Evolutionary conservation across 2,888 invertebrate species (phyloP), one percentile per base, ranked within the genome.

Genomic region (Caenorhabditis sulstoni): DNA sequence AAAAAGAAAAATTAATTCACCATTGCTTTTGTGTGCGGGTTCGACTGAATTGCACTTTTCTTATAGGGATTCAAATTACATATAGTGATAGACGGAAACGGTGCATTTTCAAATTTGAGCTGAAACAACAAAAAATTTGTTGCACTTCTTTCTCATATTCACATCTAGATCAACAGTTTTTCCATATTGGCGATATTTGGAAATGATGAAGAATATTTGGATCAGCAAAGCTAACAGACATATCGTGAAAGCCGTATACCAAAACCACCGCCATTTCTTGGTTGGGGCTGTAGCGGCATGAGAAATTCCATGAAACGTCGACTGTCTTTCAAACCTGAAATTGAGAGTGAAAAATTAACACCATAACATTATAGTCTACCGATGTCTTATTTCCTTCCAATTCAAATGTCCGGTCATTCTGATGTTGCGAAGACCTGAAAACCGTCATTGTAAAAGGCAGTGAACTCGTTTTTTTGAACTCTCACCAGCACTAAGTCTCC

Each of bases 21-120:
- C 84, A 87, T 88, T 39, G 86, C 84, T 71, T 83, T 87, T 5
- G 87, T 88, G 3, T 81, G 70, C 3, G 87, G 84, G 73, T 89
- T 90, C 29, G 82, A 59, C 44, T 86, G 79, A 47, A 89, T 84
- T 41, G 87, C 83, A 71, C 87, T 88, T 37, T 83, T 84, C 81
- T 90, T 90, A 70, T 88, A 90, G 0, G 90, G 90, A 83, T 90
- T 90, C 12, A 90, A 76, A 81, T 90, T 90, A 76, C 90, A 90
- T 70, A 90, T 76, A 12, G 90, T 90, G 11, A 90, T 88, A 5
- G 87, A 86, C 0, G 90, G 90, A 67, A 90, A 90, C 23, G 89
- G 88, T 9, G 89, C 88, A 44, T 89, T 90, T 85, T 90, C 88
- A 61, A 90, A 90, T 88, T 90, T 89, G 49, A 90, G 81, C 90